Evolutionary conservation across 2,797 vertebrate genomes (phyloP), one percentile per base, ranked within the genome.

Genomic region (Xenentodon cancila): DNA sequence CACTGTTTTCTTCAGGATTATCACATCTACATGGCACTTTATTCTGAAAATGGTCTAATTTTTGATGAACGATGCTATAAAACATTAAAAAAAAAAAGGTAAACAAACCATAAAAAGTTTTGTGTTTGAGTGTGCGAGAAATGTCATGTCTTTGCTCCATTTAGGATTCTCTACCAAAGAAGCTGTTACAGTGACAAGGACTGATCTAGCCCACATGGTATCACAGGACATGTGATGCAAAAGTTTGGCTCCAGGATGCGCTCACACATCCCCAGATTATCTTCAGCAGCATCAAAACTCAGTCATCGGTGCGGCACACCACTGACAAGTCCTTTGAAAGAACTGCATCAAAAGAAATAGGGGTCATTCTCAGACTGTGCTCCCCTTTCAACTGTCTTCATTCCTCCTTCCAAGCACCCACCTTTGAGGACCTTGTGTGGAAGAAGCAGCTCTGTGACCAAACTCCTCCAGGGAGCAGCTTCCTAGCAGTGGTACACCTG

Each of bases 391-490:
- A 32, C 52, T 54, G 57, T 64, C 60, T 42, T 60, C 61, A 37
- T 45, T 44, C 53, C 53, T 63, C 63, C 54, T 53, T 66, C 63
- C 64, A 81, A 71, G 80, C 75, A 55, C 73, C 70, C 73, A 67
- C 52, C 13, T 76, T 71, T 75, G 71, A 70, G 60, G 72, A 76
- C 65, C 85, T 77, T 81, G 64, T 66, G 79, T 79, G 84, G 81
- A 76, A 67, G 72, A 75, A 56, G 60, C 79, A 70, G 73, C 80
- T 66, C 70, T 68, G 72, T 59, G 66, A 75, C 79, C 84, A 68
- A 66, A 68, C 62, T 64, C 84, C 88, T 84, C 83, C 45, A 55
- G 85, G 88, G 87, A 87, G 71, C 65, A 77, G 74, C 74, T 78
- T 65, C 46, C 85, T 43, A 66, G 73, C 68, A 56, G 69, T 54